Percentiles rank a stretch among this genome's conserved stretches.
These are phyloP conservation scores for Thunnus maccoyii DNA, from an alignment of 2,113 vertebrate species.

Conservation along the genomic window DNA sequence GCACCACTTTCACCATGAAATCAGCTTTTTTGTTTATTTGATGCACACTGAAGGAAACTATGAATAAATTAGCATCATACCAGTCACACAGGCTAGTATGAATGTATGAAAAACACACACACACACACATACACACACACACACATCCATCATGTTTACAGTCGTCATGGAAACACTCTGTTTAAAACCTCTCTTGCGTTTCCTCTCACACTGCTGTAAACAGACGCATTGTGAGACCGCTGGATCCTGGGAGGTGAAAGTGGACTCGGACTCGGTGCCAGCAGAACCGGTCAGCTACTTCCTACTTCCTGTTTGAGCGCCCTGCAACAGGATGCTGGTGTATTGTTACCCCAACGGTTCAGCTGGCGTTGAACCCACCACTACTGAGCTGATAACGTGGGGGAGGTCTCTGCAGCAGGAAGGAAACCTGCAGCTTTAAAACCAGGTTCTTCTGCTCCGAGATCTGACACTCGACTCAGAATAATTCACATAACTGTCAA, in stretches of 20 bases:
- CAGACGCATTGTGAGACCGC: not conserved
- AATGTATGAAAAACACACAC: too few relatives aligned
- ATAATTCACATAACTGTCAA: too few relatives aligned
- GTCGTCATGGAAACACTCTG: not conserved
- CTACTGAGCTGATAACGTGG: not conserved
- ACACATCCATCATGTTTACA: slow-evolving; percentile 35
- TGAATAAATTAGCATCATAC: too few relatives aligned
- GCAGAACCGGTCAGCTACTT: slow-evolving; percentile 37
- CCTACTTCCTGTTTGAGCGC: slow-evolving; percentile 55
- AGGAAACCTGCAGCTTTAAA: slow-evolving; percentile 22
- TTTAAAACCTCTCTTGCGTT: not conserved
- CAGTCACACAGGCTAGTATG: too few relatives aligned
- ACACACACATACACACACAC: too few relatives aligned
- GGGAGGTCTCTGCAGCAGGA: slow-evolving; percentile 20
- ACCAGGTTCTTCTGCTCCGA: not conserved
- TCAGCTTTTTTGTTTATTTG: too few relatives aligned
- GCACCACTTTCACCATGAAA: too few relatives aligned
- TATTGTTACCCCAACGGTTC: slow-evolving; percentile 42
- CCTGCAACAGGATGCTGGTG: slow-evolving; percentile 34
- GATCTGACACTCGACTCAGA: too few relatives aligned
- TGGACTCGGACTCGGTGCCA: slow-evolving; percentile 3
- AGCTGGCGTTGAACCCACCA: not conserved
- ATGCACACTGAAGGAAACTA: too few relatives aligned
- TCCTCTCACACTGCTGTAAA: not conserved
- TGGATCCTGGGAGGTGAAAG: slow-evolving; percentile 11